Base-by-base conservation (phyloP, 2,888 invertebrate genomes). In the Pardosa pseudoannulata region DNA sequence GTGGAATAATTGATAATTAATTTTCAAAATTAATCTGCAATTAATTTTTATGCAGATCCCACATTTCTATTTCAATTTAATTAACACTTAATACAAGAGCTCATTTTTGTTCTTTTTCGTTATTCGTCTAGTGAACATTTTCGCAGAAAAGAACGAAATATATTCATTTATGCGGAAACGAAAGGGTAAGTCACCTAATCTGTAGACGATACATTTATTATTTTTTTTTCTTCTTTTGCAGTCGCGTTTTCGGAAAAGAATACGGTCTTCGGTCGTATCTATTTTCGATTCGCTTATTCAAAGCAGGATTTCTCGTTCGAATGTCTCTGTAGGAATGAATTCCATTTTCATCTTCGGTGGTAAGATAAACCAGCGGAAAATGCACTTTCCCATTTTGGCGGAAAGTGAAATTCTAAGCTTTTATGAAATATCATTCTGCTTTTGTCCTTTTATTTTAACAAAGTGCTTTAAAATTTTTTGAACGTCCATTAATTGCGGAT, bases 321-420 rank as follows among this genome's bases (percentile, higher is more conserved):
- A 16, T 16, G 3, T 56, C 56, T 19, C 23, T 56, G 19, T 2
- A 23, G 56, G 16, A 56, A 56, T 56, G 23, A 56, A 23, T 56
- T 56, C 23, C 56, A 56, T 56, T 56, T 56, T 36, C 23, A 19
- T 23, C 23, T 23, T n/a, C 23, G 5, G 56, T 6, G 1, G 56
- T 19, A 23, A 56, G 23, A 56, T 56, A 56, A 56, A 56, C 56
- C 56, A 16, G 56, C 56, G 16, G 56, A 56, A 56, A 56, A 56
- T 56, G 41, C 41, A 46, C 41, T 56, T 23, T 56, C 16, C 23
- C 2, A 0, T 23, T 2, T 19, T 56, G 23, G 1, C 3, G 56
- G 56, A n/a, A 56, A 56, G 56, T 23, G 23, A 56, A 56, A 56
- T 56, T 56, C 23, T 2, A 56, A 56, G 23, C 56, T 56, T 56